Evolutionary conservation across 2,113 vertebrate species (phyloP), one percentile per base, ranked within the genome.

Genomic region (Melanerpes formicivorus): DNA sequence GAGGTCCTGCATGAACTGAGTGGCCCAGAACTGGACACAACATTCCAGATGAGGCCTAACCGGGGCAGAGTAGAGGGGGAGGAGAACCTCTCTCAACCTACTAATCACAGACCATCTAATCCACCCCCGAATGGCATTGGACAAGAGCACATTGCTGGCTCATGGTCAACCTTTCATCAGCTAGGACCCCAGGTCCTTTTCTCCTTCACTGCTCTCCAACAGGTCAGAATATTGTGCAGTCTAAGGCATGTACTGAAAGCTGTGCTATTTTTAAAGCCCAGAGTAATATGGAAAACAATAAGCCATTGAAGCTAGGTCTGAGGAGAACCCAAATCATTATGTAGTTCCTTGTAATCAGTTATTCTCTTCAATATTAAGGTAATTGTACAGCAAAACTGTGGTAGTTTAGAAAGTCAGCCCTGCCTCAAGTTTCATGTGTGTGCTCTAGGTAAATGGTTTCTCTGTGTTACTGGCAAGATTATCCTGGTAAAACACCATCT

Each of bases 201-300:
- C 14, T 15, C 42, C 42, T 44, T 44, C 42, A 44, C 42, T 44
- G 42, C 42, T 44, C 42, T 44, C 42, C 42, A 44, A 44, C 42
- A 44, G 42, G 42, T 44, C 42, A 15, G 42, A 72, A 52, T 58
- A 25, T 6, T 48, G 40, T 48, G 15, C 25, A 40, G n/a, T 50
- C n/a, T n/a, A 72, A 54, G 42, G 58, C 54, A 75, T 46, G 23
- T 42, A 70, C 14, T 70, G n/a, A 63, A 16, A 65, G 40, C 26
- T 72, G 16, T 55, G 78, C 37, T 63, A 32, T 37, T 75, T 87
- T 77, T 80, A 29, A 94, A 90, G 40, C 13, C 5, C n/a, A 32
- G 64, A 73, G 34, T 73, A 59, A 63, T 13, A 83, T 6, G 9
- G 62, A 75, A 80, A 94, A 95, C 88, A 95, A 50, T 76, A 86